A percentile compares a stretch with the other conserved stretches of the same genome.
phyloP scores from a whole-genome alignment of 2,888 invertebrate genomes.

The Perizoma affinitatum region DNA sequence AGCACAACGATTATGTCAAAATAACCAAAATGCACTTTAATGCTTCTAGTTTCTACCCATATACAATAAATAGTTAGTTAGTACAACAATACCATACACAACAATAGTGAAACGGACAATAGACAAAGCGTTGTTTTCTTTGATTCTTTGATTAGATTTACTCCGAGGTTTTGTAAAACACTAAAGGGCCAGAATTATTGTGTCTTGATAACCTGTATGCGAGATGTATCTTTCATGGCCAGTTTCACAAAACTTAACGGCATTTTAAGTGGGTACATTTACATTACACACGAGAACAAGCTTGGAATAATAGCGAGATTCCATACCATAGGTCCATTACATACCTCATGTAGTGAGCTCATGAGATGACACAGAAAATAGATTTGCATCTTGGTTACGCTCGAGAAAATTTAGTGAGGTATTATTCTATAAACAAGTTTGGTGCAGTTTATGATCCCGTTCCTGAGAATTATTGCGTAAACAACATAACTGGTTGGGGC shows the following conservation, averaged over 20 bases:
- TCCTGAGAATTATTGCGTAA: constrained; percentile 50
- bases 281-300: constrained; percentile 42
- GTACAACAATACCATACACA: too few species aligned
- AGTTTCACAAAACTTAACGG: constrained; percentile 53
- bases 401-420: constrained; percentile 27
- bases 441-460: constrained; percentile 53
- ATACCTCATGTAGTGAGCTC: constrained; percentile 29
- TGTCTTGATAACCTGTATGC: constrained; percentile 41
- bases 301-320: constrained; percentile 40
- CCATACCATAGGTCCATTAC: constrained; percentile 29
- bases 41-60: constrained; percentile 34
- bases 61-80: constrained; percentile 34
- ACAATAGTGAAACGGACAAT: too few species aligned
- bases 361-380: constrained; percentile 35
- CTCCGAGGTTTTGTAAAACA: constrained; percentile 2
- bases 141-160: constrained; percentile 26
- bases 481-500: constrained; percentile 37
- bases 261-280: constrained; percentile 49
- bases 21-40: constrained; percentile 39
- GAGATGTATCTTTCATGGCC: constrained; percentile 42
- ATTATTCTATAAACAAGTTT: constrained; percentile 28
- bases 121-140: constrained; percentile 32
- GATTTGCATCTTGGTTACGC: constrained; percentile 32
- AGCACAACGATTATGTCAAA: constrained; percentile 34
- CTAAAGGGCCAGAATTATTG: constrained; percentile 32